phyloP scores from a whole-genome alignment of 2,797 vertebrate species.

The Sciurus carolinensis region DNA sequence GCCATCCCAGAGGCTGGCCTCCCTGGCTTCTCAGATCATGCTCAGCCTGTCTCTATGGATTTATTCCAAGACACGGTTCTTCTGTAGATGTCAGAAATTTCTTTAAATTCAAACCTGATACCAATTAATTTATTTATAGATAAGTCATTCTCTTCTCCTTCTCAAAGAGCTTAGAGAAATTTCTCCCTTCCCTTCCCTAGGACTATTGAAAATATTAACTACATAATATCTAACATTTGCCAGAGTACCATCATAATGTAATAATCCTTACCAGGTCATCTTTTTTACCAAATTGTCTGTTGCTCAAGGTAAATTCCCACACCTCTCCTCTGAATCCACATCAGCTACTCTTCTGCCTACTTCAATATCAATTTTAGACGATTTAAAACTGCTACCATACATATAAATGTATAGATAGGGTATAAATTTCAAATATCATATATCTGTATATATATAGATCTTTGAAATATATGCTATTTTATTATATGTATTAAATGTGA shows the following conservation, averaged over 20 bases:
- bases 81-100: not conserved
- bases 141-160: not conserved
- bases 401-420: no score
- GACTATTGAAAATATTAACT: not conserved
- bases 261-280: not conserved
- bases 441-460: no score
- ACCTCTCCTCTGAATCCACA: not conserved
- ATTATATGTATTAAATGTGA: no score
- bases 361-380: not conserved
- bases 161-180: not conserved
- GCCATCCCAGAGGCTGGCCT: not conserved
- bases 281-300: not conserved
- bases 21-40: not conserved
- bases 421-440: no score
- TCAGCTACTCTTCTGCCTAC: not conserved
- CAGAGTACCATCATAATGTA: not conserved
- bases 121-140: not conserved
- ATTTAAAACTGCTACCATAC: not conserved
- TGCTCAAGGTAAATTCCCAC: not conserved
- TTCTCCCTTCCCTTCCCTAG: not conserved
- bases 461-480: no score
- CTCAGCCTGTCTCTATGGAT: not conserved
- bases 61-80: not conserved
- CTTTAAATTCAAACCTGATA: constrained; percentile 29
- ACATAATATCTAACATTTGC: not conserved